A percentile compares a stretch with the other conserved stretches of the same genome.
These are phyloP conservation scores for Epirrhoe alternata DNA, from an alignment of 2,888 invertebrate species.

Conservation along the genomic window DNA sequence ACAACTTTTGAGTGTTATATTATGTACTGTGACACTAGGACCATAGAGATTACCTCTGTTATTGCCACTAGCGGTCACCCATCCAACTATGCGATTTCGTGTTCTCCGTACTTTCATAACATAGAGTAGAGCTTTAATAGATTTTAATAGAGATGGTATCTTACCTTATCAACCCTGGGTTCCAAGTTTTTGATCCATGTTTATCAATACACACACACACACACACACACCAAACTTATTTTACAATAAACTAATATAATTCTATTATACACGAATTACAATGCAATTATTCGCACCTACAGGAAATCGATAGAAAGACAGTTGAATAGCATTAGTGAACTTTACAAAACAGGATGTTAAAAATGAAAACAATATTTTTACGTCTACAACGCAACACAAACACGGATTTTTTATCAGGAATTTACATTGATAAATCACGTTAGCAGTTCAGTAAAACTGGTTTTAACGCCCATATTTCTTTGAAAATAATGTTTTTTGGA, in stretches of 20 bases:
- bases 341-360: slow-evolving; percentile 59
- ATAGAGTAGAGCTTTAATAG: too few relatives aligned
- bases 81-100: too few relatives aligned
- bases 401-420: neutral
- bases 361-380: slow-evolving; percentile 56
- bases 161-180: slow-evolving; percentile 15
- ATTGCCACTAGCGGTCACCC: too few relatives aligned
- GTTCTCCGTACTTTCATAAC: too few relatives aligned
- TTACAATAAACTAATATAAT: neutral
- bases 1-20: too few relatives aligned
- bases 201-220: slow-evolving; percentile 7
- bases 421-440: slow-evolving; percentile 3
- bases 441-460: slow-evolving; percentile 5
- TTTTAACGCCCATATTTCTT: slow-evolving; percentile 2
- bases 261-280: neutral
- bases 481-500: slow-evolving; percentile 11
- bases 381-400: neutral
- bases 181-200: slow-evolving; percentile 12
- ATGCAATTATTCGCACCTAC: slow-evolving; percentile 36
- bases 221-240: neutral
- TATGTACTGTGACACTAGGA: too few relatives aligned
- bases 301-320: slow-evolving; percentile 46
- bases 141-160: neutral
- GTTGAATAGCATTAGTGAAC: slow-evolving; percentile 44
- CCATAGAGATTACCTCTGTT: too few relatives aligned